Conservation (phyloP, 2,797 vertebrate genomes). For the Garrulus glandarius region DNA sequence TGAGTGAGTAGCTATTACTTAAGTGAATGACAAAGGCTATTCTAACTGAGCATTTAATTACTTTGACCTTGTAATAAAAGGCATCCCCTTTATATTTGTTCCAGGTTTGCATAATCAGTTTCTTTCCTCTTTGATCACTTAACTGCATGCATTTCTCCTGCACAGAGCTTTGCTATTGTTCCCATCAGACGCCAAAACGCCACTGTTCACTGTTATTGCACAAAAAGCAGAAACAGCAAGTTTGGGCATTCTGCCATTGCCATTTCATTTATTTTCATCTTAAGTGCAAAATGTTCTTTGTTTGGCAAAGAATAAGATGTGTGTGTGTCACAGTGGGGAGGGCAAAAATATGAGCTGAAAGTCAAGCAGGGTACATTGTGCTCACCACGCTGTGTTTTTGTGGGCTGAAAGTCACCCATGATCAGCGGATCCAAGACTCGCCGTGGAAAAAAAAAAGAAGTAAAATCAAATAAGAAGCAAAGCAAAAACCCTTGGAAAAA, state of each 20-base stretch:
- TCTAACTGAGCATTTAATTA: conserved; percentile 32
- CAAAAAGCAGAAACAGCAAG: conserved; percentile 42
- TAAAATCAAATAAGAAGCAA: not conserved
- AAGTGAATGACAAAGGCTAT: conserved; percentile 3
- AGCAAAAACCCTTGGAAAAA: not conserved
- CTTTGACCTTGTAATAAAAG: not conserved
- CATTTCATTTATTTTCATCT: conserved; percentile 55
- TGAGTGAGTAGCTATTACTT: not conserved
- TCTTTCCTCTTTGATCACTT: conserved; percentile 25
- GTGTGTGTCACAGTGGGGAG: conserved; percentile 12
- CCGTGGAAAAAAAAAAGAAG: not conserved
- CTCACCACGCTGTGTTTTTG: conserved; percentile 14
- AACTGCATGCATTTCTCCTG: not conserved
- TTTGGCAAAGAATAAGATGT: conserved; percentile 26
- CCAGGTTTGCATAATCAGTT: conserved; percentile 27
- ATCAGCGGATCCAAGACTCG: not conserved
- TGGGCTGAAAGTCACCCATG: conserved; percentile 25
- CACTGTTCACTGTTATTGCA: conserved; percentile 23
- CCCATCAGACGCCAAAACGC: not conserved
- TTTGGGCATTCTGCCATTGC: conserved; percentile 16
- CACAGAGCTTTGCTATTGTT: not conserved
- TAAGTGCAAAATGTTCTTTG: conserved; percentile 31
- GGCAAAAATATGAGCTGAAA: conserved; percentile 28
- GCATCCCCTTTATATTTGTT: conserved; percentile 19
- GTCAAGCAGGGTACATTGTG: conserved; percentile 16